Evolutionary conservation across 2,888 invertebrate species (phyloP), one percentile per base, ranked within the genome.

Genomic region (Diaprepes abbreviatus): DNA sequence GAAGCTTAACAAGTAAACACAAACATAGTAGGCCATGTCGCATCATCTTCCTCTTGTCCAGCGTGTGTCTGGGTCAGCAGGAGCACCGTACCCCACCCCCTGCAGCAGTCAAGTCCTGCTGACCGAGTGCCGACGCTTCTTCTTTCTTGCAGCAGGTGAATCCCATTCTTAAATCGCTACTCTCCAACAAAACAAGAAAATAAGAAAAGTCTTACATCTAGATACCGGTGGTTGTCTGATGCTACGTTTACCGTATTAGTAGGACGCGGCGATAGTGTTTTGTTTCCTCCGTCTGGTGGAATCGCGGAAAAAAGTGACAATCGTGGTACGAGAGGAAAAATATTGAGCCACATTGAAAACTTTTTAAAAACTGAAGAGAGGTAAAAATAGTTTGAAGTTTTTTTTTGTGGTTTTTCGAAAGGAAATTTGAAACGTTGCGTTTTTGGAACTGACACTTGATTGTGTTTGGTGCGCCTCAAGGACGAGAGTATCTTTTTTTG

Each of bases 51-150:
- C 38, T 67, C 62, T 59, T 60, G 70, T 65, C 60, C 64, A 65
- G 54, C 65, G 38, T 52, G 66, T 70, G 70, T 70, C 70, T 70
- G 70, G 70, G 70, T 70, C 70, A 70, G 59, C 70, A 65, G 68
- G 62, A 63, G 63, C 45, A 60, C 60, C 59, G 52, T 59, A 54
- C 70, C 70, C 70, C 66, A 66, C 70, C 70, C 70, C 66, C 66
- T 65, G 55, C 60, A 31, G 57, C 66, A 31, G 45, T 12, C 43
- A 36, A 43, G 66, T 66, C 70, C 66, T 66, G 66, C 66, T 66
- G 70, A 70, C 66, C 66, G 70, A 70, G 59, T 70, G 62, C 60
- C 60, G 57, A 45, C 50, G 48, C 68, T 52, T 43, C 43, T 60
- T 66, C 66, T 62, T 66, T 70, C 66, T 66, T 50, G 43, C 60